Evolutionary conservation across 2,113 vertebrate species (phyloP).

Genomic region (Mungos mungo): DNA sequence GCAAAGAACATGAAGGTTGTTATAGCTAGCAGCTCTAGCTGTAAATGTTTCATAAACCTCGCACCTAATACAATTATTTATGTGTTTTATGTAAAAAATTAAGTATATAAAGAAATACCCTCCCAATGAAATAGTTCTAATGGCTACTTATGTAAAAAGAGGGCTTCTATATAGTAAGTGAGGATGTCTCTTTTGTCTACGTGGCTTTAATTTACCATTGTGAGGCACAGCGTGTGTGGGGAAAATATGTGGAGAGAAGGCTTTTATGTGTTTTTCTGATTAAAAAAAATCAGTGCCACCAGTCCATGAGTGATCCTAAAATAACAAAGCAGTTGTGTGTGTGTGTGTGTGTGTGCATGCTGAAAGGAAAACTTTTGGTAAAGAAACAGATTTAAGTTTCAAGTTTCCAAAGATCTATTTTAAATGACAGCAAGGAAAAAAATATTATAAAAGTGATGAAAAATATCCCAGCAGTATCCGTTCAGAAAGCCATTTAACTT

Average conservation of each 20-base stretch:
- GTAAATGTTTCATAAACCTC: background rate
- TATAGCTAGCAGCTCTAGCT: background rate
- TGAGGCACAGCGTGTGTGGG: constrained; percentile 26
- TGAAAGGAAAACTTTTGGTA: constrained; percentile 65
- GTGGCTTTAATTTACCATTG: constrained; percentile 72
- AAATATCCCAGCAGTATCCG: constrained; percentile 79
- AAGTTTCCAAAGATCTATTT: constrained; percentile 77
- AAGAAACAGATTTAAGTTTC: constrained; percentile 76
- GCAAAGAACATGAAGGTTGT: background rate
- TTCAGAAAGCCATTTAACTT: constrained; percentile 74
- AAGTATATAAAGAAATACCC: constrained; percentile 27
- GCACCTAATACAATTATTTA: constrained; percentile 41
- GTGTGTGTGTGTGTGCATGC: background rate
- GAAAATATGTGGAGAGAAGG: constrained; percentile 57
- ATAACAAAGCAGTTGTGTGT: constrained; percentile 71
- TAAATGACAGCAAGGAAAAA: constrained; percentile 75
- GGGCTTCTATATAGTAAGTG: background rate
- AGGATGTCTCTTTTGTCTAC: constrained; percentile 25
- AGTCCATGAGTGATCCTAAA: constrained; percentile 68
- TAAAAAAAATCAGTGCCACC: constrained; percentile 68
- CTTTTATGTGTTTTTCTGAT: constrained; percentile 65
- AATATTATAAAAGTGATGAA: constrained; percentile 79
- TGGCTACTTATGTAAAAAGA: background rate
- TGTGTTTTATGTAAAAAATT: background rate
- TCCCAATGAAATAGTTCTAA: background rate